These are phyloP conservation scores for Psilopogon haemacephalus DNA, from an alignment of 2,113 vertebrate species.

Conservation along the genomic window DNA sequence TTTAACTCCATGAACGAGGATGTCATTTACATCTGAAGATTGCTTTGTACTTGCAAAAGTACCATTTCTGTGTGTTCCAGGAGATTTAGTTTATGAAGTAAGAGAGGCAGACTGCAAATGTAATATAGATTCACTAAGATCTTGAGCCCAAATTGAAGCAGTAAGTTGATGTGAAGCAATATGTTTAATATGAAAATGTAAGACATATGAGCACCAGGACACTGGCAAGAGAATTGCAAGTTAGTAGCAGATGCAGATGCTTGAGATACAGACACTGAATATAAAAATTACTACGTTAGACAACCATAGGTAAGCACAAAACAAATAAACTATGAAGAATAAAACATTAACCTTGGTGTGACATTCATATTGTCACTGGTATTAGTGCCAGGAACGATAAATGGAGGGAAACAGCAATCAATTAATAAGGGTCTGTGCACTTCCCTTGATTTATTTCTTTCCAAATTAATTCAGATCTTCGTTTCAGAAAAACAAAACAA, in stretches of 20 bases:
- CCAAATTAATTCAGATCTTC: constrained; percentile 4
- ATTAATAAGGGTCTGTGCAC: background rate
- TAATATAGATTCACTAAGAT: background rate
- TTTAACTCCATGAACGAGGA: background rate
- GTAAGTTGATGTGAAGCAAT: background rate
- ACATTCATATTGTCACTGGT: background rate
- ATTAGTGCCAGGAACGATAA: background rate
- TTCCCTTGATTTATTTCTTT: constrained; percentile 4
- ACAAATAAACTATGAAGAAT: background rate
- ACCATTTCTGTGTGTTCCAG: background rate
- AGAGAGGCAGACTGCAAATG: background rate
- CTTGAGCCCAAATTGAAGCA: background rate
- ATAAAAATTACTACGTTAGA: background rate
- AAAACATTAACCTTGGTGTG: background rate
- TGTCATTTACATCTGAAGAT: background rate
- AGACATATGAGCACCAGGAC: background rate
- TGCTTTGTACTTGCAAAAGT: background rate
- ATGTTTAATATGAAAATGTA: background rate
- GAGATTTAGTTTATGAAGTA: background rate
- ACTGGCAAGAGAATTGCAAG: background rate
- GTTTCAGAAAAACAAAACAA: constrained; percentile 26
- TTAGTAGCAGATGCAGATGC: background rate
- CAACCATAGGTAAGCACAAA: background rate
- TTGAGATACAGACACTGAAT: background rate
- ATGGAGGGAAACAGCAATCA: background rate